Percentiles rank a stretch among this genome's conserved stretches.
Conservation (phyloP, 2,888 invertebrate genomes). For the Xestia rhomboidea region DNA sequence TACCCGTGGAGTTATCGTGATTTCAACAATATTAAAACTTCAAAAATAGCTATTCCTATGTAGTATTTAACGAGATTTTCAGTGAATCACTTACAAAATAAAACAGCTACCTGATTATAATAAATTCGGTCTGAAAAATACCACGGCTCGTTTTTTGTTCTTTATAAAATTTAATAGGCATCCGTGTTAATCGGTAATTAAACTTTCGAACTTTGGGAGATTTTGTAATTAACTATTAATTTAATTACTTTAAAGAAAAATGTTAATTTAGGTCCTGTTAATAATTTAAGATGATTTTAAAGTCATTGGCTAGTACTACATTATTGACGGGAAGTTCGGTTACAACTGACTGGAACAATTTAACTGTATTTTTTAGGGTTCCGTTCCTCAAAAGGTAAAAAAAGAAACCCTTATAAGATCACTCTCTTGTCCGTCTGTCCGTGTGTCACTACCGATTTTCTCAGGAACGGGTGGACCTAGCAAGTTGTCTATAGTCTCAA, state of each 20-base stretch:
- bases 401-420: too few species aligned
- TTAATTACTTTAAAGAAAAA: not conserved
- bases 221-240: not conserved
- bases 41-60: not conserved
- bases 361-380: not conserved
- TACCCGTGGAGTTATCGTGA: too few species aligned
- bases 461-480: too few species aligned
- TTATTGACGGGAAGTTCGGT: not conserved
- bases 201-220: not conserved
- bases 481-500: too few species aligned
- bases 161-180: not conserved
- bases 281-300: too few species aligned
- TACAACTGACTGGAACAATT: not conserved
- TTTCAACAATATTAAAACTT: too few species aligned
- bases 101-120: not conserved
- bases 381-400: too few species aligned
- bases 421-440: too few species aligned
- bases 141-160: not conserved
- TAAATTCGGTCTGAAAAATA: not conserved
- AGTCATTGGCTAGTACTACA: not conserved
- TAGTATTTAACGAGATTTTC: too few species aligned
- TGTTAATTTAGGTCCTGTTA: not conserved
- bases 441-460: too few species aligned
- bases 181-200: slow-evolving; percentile 3
- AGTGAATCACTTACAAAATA: not conserved